Conservation (phyloP, 2,888 invertebrate genomes). For the Rhorus exstirpatorius region DNA sequence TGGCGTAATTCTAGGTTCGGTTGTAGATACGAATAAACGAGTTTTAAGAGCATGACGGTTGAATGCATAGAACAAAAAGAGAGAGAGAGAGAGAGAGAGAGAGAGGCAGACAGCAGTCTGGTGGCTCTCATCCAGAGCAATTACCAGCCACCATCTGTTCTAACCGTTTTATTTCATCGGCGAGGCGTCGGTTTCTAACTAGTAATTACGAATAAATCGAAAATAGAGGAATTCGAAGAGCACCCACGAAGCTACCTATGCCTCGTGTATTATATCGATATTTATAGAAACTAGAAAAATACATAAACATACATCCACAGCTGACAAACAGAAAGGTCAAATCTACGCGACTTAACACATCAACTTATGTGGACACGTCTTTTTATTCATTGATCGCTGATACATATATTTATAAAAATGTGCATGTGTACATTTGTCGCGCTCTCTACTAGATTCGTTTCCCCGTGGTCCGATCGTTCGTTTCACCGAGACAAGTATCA, state of each 20-base stretch:
- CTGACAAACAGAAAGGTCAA: not conserved
- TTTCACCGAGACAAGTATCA: conserved; percentile 47
- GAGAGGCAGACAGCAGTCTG: conserved; percentile 50
- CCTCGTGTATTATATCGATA: conserved; percentile 6
- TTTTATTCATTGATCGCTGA: not conserved
- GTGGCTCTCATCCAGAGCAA: conserved; percentile 72
- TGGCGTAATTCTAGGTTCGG: conserved; percentile 36
- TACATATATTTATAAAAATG: not conserved
- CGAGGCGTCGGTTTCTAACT: conserved; percentile 77
- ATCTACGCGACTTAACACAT: not conserved
- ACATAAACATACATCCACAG: not conserved
- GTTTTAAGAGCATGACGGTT: conserved; percentile 14
- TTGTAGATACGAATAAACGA: conserved; percentile 53
- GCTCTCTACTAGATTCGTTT: conserved; percentile 59
- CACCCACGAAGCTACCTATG: conserved; percentile 43
- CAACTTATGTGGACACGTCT: not conserved
- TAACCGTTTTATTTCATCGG: conserved; percentile 74
- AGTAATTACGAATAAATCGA: conserved; percentile 78
- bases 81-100: conserved; percentile 19
- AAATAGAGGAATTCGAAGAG: conserved; percentile 73
- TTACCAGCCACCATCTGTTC: conserved; percentile 76
- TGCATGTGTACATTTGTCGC: conserved; percentile 40
- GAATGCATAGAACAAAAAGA: conserved; percentile 45
- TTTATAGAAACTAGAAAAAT: not conserved
- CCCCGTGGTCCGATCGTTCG: conserved; percentile 45